Base-by-base conservation (phyloP, 2,888 invertebrate genomes). In the Dryobota labecula region DNA sequence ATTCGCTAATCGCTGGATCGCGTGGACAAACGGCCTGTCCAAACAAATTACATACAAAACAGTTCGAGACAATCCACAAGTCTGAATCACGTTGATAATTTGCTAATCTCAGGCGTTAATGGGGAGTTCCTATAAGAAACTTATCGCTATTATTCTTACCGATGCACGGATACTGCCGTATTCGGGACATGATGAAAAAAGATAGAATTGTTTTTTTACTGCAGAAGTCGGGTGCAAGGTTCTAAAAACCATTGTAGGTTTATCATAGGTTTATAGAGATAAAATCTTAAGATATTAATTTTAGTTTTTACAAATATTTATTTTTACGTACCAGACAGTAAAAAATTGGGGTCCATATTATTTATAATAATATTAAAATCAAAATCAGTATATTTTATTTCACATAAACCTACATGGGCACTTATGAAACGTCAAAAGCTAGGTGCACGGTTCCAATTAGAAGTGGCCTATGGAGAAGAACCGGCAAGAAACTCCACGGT, bases 1-100 rank as follows among this genome's bases (percentile, higher is more conserved):
- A 62, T 57, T 30, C 18, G 20, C 51, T 73, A 76, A 76, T 76
- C 80, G 53, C 45, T 66, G 2, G 41, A 73, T 76, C 41, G 76
- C 76, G 80, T 76, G 76, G 61, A 79, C 56, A 73, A 43, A 62
- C 66, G 41, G 75, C 30, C 27, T 7, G 38, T 57, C 61, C 24
- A 24, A 20, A 41, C 53, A 63, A 80, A 68, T 80, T 58, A n/a
- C 68, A 77, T 77, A 60, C 51, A 74, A 80, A 76, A 47, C 57
- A 49, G 67, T n/a, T 62, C 7, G 13, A 63, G 20, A 60, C 53
- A 64, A 78, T 54, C 27, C 61, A n/a, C 24, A 72, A 20, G 33
- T 61, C n/a, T 77, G 53, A 80, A 67, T 74, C 75, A 77, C 24
- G 43, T 5, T 6, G 13, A 43, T 47, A 41, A 66, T 56, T 51